phyloP scores from a whole-genome alignment of 2,888 invertebrate genomes.

The Clusia tigrina region DNA sequence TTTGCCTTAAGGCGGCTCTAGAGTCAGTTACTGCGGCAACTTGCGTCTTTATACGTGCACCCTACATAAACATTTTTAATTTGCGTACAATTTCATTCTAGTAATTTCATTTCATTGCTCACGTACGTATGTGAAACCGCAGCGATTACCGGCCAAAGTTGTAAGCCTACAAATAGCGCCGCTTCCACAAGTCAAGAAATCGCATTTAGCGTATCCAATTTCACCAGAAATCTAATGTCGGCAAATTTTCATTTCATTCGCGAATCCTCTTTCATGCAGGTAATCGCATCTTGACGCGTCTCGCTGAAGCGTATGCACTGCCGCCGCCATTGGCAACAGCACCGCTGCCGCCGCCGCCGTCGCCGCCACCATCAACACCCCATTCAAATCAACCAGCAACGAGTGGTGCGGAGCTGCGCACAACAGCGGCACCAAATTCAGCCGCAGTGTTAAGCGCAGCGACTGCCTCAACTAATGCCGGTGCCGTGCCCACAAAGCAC shows the following conservation, averaged over 20 bases:
- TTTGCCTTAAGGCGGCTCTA: no score
- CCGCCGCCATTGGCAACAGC: conserved; percentile 29
- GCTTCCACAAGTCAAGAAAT: neutral
- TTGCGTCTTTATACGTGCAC: no score
- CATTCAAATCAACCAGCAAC: no score
- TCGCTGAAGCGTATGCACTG: conserved; percentile 59
- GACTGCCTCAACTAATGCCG: conserved; percentile 16
- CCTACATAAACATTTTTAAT: no score
- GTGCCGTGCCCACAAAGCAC: conserved; percentile 34
- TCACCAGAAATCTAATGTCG: neutral
- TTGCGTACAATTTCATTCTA: no score
- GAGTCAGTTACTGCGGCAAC: no score
- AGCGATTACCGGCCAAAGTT: neutral
- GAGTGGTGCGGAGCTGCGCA: conserved; percentile 26
- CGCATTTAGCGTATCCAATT: neutral
- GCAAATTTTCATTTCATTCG: neutral
- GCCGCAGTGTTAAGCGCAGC: conserved; percentile 30
- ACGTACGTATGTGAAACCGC: neutral
- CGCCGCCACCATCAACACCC: conserved; percentile 27
- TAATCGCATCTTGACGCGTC: conserved; percentile 61
- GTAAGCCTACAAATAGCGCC: conserved; percentile 20
- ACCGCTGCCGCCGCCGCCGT: conserved; percentile 34
- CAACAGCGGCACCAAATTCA: conserved; percentile 22
- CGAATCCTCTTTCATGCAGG: conserved; percentile 43
- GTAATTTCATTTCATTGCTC: neutral